These are phyloP conservation scores for Troglohyphantes excavatus DNA, from an alignment of 2,888 invertebrate genomes.

Conservation along the genomic window DNA sequence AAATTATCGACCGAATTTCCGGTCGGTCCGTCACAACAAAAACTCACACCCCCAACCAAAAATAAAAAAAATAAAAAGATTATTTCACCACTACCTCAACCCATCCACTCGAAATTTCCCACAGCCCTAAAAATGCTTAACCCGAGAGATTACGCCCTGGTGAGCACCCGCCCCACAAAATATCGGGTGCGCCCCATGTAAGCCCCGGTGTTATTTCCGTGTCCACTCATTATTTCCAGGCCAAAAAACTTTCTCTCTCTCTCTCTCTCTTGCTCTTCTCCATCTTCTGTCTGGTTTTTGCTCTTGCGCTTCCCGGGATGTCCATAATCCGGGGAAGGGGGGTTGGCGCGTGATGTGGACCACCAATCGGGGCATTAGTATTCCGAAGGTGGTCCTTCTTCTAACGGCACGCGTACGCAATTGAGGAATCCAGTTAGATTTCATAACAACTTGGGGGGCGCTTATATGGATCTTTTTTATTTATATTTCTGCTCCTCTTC, in stretches of 20 bases:
- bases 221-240: slow-evolving; percentile 74
- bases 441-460: slow-evolving; percentile 73
- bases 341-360: slow-evolving; percentile 45
- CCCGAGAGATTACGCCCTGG: slow-evolving; percentile 64
- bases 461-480: slow-evolving; percentile 42
- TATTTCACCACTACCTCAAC: slow-evolving; percentile 14
- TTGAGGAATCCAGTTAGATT: slow-evolving; percentile 77
- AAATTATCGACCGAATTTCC: slow-evolving; percentile 69
- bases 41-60: neutral
- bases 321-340: slow-evolving; percentile 60
- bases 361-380: slow-evolving; percentile 49
- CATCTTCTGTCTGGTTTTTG: slow-evolving; percentile 39
- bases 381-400: slow-evolving; percentile 29
- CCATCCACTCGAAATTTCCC: slow-evolving; percentile 63
- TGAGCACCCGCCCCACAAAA: slow-evolving; percentile 54
- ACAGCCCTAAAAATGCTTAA: slow-evolving; percentile 48
- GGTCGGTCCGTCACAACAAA: slow-evolving; percentile 18
- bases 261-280: slow-evolving; percentile 37
- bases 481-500: slow-evolving; percentile 1
- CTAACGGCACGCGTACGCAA: slow-evolving; percentile 52
- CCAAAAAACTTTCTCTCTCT: slow-evolving; percentile 53
- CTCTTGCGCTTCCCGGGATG: slow-evolving; percentile 34
- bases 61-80: slow-evolving; percentile 31
- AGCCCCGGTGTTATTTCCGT: slow-evolving; percentile 64
- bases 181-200: slow-evolving; percentile 65